Evolutionary conservation across 1,140 invertebrate genomes (phyloP), one percentile per base, ranked within the genome.

Genomic region (Anthonomus grandis): DNA sequence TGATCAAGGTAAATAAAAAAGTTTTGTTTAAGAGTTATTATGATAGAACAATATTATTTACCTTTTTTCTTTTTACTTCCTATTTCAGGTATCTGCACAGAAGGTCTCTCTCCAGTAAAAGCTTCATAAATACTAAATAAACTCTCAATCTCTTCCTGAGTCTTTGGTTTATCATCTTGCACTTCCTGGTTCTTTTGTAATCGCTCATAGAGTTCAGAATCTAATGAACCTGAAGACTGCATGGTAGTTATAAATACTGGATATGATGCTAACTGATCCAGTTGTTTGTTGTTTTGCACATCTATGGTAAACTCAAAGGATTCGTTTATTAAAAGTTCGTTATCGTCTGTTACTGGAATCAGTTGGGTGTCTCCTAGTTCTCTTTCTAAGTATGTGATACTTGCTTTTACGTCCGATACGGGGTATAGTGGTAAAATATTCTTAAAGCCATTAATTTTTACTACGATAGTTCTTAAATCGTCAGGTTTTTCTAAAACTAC

Each of bases 111-210:
- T 17, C 54, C 57, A 3, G 57, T 59, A 22, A 63, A 57, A 0
- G 38, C 49, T 51, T 63, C 62, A 41, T 63, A 63, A 10, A 57
- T 24, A 39, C 62, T 63, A 10, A 60, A 53, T 6, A 57, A 36
- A 36, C 62, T 63, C 8, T 57, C 57, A 17, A 57, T 47, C 1
- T 50, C 47, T 18, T 44, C 22, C 6, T 18, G 24, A 25, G n/a
- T 1, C 22, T 9, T 12, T 5, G 49, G 27, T 23, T 31, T 50
- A 12, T 37, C 13, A n/a, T 47, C 12, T 12, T 49, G 36, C 15
- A 13, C 1, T 24, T 36, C 10, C 17, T 37, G 8, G 19, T 22
- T 15, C 13, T 22, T 13, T 58, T 50, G 38, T 17, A 60, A 18
- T 45, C 52, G 53, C 24, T 55, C 47, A 39, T 56, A 60, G 10